Evolutionary conservation across 2,888 invertebrate species (phyloP).

Genomic region (Diplolepis rosae): DNA sequence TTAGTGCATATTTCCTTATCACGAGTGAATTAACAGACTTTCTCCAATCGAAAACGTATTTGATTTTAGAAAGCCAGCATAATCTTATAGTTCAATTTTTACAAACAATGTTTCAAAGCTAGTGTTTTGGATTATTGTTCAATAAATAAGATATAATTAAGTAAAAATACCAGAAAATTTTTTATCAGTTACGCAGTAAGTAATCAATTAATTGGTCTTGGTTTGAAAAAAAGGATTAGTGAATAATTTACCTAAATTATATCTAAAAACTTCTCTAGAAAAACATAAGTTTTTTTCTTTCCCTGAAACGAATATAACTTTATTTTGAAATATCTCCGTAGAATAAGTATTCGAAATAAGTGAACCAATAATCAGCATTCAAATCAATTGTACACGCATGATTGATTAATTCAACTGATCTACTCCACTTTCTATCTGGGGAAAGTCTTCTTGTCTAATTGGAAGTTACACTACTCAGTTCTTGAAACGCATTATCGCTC

Average conservation of each 20-base stretch:
- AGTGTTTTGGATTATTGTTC: too few species aligned
- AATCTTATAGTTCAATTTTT: not conserved
- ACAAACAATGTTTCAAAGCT: not conserved
- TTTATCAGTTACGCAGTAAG: too few species aligned
- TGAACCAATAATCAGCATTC: not conserved
- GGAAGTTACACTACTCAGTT: constrained; percentile 14
- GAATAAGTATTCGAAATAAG: not conserved
- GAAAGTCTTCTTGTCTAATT: constrained; percentile 41
- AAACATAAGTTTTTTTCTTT: not conserved
- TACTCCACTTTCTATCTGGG: constrained; percentile 46
- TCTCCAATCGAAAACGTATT: not conserved
- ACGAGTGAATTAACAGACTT: not conserved
- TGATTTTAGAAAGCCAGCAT: not conserved
- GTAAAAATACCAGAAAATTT: too few species aligned
- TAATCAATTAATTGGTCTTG: too few species aligned
- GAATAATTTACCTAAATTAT: too few species aligned
- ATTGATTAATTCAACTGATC: constrained; percentile 18
- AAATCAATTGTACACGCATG: constrained; percentile 15
- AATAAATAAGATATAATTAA: too few species aligned
- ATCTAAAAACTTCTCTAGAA: not conserved
- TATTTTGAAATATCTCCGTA: not conserved
- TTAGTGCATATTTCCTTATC: not conserved
- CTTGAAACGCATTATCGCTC: constrained; percentile 13
- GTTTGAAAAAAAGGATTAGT: too few species aligned
- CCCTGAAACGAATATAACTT: not conserved